Percentiles rank a stretch among this genome's conserved stretches.
These are phyloP conservation scores for Dunckerocampus dactyliophorus DNA, from an alignment of 2,113 vertebrate genomes.

Conservation along the genomic window DNA sequence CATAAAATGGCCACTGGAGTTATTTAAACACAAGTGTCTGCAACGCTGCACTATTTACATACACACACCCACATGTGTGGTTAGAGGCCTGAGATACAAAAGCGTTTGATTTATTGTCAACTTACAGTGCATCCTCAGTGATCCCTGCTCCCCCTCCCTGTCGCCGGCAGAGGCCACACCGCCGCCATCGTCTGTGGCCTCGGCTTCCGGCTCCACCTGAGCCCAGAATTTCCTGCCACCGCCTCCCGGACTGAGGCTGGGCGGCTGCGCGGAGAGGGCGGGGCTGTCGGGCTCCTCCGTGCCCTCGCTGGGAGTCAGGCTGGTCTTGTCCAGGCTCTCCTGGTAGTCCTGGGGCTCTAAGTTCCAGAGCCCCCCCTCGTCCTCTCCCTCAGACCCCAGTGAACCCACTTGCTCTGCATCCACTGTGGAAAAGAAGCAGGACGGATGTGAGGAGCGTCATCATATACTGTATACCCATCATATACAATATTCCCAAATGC, in stretches of 20 bases:
- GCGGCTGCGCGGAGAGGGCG: constrained; percentile 29
- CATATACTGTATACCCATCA: too few relatives aligned
- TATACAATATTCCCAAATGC: background rate
- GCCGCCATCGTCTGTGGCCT: constrained; percentile 27
- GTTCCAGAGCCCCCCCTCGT: constrained; percentile 71
- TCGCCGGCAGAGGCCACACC: constrained; percentile 9
- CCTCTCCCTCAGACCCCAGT: constrained; percentile 74
- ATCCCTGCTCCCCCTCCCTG: constrained; percentile 40
- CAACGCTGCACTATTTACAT: background rate
- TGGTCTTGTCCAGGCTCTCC: constrained; percentile 69
- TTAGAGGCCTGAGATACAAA: background rate
- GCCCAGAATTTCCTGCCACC: constrained; percentile 53
- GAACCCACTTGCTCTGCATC: constrained; percentile 61
- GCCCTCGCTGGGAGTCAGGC: constrained; percentile 70
- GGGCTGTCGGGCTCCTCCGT: constrained; percentile 69
- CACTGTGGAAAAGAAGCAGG: constrained; percentile 42
- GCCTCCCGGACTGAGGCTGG: constrained; percentile 58
- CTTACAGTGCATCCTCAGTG: constrained; percentile 66
- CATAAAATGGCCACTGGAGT: background rate
- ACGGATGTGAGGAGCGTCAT: background rate
- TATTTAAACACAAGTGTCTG: background rate
- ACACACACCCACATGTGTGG: constrained; percentile 1
- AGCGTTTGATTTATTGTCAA: constrained; percentile 18
- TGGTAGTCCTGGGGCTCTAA: constrained; percentile 68
- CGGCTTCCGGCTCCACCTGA: constrained; percentile 47